Conservation (phyloP, 1,140 invertebrate genomes). For the Phymorhynchus buccinoides region DNA sequence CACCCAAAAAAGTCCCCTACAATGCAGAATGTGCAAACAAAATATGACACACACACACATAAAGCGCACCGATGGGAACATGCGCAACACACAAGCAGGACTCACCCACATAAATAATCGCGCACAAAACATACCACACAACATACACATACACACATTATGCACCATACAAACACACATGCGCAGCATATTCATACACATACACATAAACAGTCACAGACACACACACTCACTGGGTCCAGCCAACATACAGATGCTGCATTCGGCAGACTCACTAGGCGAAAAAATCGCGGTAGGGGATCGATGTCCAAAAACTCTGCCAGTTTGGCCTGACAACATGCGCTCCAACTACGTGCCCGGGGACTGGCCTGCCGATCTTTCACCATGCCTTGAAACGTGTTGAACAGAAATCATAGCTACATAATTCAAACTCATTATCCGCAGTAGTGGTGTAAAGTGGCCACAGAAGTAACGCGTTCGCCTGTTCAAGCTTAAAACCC, state of each 20-base stretch:
- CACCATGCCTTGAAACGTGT: conserved; percentile 66
- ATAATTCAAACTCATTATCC: no score
- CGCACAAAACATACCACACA: not conserved
- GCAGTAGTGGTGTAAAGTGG: no score
- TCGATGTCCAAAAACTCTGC: conserved; percentile 83
- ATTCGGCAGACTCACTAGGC: conserved; percentile 87
- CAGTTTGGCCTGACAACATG: conserved; percentile 77
- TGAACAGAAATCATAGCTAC: conserved; percentile 37
- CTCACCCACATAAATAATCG: not conserved
- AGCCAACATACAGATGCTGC: conserved; percentile 82
- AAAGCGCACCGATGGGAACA: not conserved
- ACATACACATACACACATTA: not conserved
- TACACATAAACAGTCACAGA: not conserved
- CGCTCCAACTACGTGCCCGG: conserved; percentile 65
- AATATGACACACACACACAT: not conserved
- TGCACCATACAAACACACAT: not conserved
- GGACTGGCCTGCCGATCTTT: conserved; percentile 58
- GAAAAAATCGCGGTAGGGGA: conserved; percentile 89
- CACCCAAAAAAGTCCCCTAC: not conserved
- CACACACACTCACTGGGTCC: conserved; percentile 38
- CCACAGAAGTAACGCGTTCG: no score
- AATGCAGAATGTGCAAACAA: no score
- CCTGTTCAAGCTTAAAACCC: no score
- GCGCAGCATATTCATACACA: not conserved
- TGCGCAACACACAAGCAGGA: not conserved